Percentiles rank a stretch among this genome's conserved stretches.
phyloP scores from a whole-genome alignment of 2,888 invertebrate species.

The Encarsia formosa region DNA sequence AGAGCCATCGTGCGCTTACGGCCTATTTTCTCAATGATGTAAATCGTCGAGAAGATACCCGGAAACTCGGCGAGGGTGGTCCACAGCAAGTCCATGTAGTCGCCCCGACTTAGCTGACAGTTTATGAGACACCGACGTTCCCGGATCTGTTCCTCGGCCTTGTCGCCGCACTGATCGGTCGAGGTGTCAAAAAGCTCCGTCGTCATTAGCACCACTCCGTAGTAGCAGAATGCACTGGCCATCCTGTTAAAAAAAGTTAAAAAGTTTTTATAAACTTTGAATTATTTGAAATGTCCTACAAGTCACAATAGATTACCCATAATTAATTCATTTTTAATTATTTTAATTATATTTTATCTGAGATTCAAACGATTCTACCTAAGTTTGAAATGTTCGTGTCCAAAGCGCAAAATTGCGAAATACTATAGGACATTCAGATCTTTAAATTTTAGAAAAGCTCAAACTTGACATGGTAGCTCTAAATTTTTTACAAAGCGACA shows the following conservation, averaged over 20 bases:
- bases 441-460: too few relatives aligned
- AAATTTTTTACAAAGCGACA: too few relatives aligned
- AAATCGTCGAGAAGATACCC: conserved; percentile 84
- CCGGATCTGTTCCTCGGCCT: conserved; percentile 41
- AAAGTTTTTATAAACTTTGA: too few relatives aligned
- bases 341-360: too few relatives aligned
- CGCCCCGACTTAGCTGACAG: conserved; percentile 72
- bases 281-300: too few relatives aligned
- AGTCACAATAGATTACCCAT: too few relatives aligned
- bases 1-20: conserved; percentile 89
- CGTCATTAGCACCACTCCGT: conserved; percentile 90
- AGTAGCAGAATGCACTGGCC: conserved; percentile 92
- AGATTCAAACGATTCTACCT: too few relatives aligned
- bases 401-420: too few relatives aligned
- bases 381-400: too few relatives aligned
- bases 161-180: conserved; percentile 48
- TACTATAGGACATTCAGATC: too few relatives aligned
- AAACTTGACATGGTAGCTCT: too few relatives aligned
- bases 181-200: conserved; percentile 81
- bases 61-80: conserved; percentile 94
- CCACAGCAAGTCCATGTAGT: conserved; percentile 90
- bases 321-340: too few relatives aligned
- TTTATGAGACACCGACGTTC: conserved; percentile 54
- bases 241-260: conserved; percentile 68
- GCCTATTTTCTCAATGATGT: conserved; percentile 84